Evolutionary conservation across 2,888 invertebrate genomes (phyloP).

Genomic region (Tachina lurida): DNA sequence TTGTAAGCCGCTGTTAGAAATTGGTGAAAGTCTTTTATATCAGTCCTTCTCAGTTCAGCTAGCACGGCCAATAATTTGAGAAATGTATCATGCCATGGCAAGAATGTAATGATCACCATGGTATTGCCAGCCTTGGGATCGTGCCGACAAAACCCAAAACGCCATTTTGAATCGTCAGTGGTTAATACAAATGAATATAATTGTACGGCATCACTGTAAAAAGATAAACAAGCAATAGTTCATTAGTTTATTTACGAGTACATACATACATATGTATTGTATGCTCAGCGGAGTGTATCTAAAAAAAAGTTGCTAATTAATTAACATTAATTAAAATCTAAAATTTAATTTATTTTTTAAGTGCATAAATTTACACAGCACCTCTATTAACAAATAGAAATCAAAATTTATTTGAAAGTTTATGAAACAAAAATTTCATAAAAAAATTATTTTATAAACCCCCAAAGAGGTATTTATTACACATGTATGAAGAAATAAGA

Average conservation of each 20-base stretch:
- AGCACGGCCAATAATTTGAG: constrained; percentile 83
- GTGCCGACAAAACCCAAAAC: constrained; percentile 98
- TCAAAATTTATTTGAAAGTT: no score
- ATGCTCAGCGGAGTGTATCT: no score
- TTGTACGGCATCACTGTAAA: constrained; percentile 90
- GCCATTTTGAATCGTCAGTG: constrained; percentile 96
- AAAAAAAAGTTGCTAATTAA: no score
- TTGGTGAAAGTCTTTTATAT: constrained; percentile 78
- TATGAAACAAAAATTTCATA: no score
- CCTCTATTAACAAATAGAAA: no score
- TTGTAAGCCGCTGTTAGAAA: constrained; percentile 88
- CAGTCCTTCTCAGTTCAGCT: constrained; percentile 79
- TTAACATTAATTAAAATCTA: no score
- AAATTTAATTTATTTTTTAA: no score
- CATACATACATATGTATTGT: no score
- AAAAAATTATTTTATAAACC: no score
- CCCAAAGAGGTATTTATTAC: no score
- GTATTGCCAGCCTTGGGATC: constrained; percentile 95
- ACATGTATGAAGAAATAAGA: no score
- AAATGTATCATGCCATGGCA: constrained; percentile 99
- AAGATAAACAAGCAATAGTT: not conserved
- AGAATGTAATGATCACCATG: constrained; percentile 91
- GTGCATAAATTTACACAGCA: no score
- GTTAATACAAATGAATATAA: constrained; percentile 99
- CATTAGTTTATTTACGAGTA: not conserved